Base-by-base conservation (phyloP, 2,888 invertebrate genomes). In the Plebejus argus region DNA sequence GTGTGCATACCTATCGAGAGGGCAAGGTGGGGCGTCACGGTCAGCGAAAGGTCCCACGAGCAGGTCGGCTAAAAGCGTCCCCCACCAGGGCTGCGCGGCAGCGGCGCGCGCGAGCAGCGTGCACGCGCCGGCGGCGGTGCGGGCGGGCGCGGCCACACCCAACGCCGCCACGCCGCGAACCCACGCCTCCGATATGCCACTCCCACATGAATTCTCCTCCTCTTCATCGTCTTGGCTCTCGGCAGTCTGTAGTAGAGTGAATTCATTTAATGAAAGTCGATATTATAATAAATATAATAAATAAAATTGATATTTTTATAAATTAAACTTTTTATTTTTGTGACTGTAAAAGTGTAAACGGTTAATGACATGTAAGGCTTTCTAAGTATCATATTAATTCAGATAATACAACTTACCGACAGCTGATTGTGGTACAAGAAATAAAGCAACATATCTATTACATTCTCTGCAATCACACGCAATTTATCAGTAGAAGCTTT, bases 31-130 rank as follows among this genome's bases (percentile, higher is more conserved):
- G 39, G 96, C 96, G 82, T 97, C 97, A 71, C 96, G 96, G 0
- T 97, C 96, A 0, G 97, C 96, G 88, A 98, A 98, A 84, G 98
- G 96, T 80, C 95, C 95, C 33, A 96, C 95, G 78, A 99, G 95
- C 39, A 97, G 97, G 84, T 97, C 96, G 0, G 98, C 97, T n/a
- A 99, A 94, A 85, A 97, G 98, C 82, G 96, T 95, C 70, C 98
- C 98, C 98, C 99, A 99, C 97, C 98, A 99, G 12, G 95, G 93
- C 86, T 96, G 96, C 78, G 98, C 95, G 70, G 98, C 95, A 86
- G 98, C 98, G 79, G 97, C 95, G 79, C 97, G 95, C 1, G 98
- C 97, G 85, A 98, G 91, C 80, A 98, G 92, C 35, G 98, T 96
- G 76, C 96, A 97, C 20, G 97, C 96, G 28, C 97, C 95, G 70